Evolutionary conservation across 1,140 invertebrate genomes (phyloP).

Genomic region (Drosophila azteca): DNA sequence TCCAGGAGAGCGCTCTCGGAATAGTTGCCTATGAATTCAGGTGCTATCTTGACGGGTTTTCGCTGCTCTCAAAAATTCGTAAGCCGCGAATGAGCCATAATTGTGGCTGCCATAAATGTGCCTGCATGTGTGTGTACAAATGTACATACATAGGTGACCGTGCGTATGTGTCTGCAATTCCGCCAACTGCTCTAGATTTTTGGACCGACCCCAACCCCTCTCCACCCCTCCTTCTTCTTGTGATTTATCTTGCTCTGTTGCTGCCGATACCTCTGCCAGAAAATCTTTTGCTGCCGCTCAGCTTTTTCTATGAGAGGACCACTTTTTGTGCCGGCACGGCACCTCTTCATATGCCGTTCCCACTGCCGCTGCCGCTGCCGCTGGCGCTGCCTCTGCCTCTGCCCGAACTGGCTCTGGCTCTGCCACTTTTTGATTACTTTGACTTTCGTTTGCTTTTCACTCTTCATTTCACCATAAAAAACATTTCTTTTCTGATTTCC

Average conservation of each 20-base stretch:
- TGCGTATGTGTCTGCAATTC: conserved; percentile 21
- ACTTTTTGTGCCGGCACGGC: no score
- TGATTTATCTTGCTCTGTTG: no score
- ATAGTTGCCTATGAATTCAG: no score
- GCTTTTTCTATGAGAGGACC: no score
- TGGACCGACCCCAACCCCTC: not conserved
- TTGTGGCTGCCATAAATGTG: not conserved
- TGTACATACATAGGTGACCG: not conserved
- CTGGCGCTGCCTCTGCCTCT: not conserved
- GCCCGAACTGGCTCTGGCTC: conserved; percentile 14
- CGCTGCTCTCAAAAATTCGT: not conserved
- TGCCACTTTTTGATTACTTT: conserved; percentile 61
- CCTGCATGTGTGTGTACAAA: not conserved
- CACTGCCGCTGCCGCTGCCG: no score
- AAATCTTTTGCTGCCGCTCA: no score
- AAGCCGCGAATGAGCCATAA: not conserved
- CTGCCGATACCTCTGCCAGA: no score
- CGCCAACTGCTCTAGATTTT: conserved; percentile 59
- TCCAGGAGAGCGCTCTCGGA: no score
- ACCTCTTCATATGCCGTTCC: not conserved
- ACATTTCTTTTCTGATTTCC: conserved; percentile 22
- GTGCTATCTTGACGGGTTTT: no score
- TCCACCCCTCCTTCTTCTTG: no score
- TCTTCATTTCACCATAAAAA: conserved; percentile 43
- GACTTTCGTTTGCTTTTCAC: conserved; percentile 53